Evolutionary conservation across 2,113 vertebrate genomes (phyloP).

Genomic region (Thinocorus orbignyianus): DNA sequence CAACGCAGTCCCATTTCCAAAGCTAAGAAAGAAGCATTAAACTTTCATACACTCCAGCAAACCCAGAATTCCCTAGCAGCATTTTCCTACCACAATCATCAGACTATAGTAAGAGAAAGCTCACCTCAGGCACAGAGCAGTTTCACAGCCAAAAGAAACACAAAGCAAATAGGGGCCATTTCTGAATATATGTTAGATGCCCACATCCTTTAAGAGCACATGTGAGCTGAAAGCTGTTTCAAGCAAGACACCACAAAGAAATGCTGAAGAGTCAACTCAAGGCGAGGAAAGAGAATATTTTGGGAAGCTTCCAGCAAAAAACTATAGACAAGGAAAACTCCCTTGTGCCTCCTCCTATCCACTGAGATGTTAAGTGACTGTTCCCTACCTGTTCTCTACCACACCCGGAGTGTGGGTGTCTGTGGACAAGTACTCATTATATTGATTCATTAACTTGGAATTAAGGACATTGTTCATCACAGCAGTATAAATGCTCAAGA

Average conservation of each 20-base stretch:
- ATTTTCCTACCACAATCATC: not conserved
- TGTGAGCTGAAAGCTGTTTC: not conserved
- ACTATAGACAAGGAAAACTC: not conserved
- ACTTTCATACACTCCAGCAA: not conserved
- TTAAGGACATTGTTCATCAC: not conserved
- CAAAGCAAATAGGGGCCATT: not conserved
- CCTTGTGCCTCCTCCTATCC: not conserved
- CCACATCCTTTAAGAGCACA: not conserved
- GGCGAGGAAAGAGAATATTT: not conserved
- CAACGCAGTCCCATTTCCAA: not conserved
- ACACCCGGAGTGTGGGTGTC: accelerated
- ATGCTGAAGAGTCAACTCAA: not conserved
- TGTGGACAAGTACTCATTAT: not conserved
- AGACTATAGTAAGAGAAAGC: not conserved
- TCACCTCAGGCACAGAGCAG: not conserved
- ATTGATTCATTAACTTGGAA: not conserved
- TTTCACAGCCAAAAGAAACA: not conserved
- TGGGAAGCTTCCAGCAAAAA: not conserved
- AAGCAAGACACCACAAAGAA: not conserved
- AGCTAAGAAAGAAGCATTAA: not conserved
- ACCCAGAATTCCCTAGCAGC: not conserved
- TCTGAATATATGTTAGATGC: not conserved
- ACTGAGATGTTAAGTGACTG: not conserved
- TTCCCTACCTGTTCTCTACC: not conserved
- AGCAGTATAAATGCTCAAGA: not conserved